Conservation (phyloP, 2,113 vertebrate species). For the Labeo catla region DNA sequence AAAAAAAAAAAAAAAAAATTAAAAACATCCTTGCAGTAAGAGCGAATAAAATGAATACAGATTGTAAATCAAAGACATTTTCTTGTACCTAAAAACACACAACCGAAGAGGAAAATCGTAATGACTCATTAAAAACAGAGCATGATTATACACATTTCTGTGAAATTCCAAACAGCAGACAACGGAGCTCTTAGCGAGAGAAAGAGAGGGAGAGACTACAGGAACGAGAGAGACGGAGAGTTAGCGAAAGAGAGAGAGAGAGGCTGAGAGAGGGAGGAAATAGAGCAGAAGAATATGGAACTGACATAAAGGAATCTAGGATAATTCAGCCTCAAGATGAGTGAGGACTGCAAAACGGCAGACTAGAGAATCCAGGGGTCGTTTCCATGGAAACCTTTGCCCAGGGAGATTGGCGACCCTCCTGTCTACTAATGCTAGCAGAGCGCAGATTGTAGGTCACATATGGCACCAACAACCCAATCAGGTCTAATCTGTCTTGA, state of each 20-base stretch:
- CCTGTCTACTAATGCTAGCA: constrained; percentile 61
- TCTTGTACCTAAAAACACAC: background rate
- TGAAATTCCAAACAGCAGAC: background rate
- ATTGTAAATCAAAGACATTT: background rate
- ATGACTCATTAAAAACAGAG: constrained; percentile 48
- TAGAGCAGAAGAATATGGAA: constrained; percentile 80
- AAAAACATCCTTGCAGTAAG: background rate
- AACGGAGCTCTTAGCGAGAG: constrained; percentile 37
- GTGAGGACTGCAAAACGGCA: constrained; percentile 72
- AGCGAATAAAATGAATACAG: background rate
- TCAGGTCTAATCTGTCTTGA: constrained; percentile 75
- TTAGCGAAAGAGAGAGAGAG: background rate
- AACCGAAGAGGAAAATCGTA: constrained; percentile 14
- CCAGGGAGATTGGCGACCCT: constrained; percentile 67
- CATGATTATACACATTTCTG: constrained; percentile 34
- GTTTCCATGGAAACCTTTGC: constrained; percentile 81
- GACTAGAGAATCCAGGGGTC: constrained; percentile 72
- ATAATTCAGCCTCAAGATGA: constrained; percentile 73
- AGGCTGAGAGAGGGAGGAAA: constrained; percentile 65
- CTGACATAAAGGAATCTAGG: constrained; percentile 76
- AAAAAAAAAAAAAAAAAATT: background rate
- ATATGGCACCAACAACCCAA: constrained; percentile 71
- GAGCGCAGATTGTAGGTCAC: constrained; percentile 78
- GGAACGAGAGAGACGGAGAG: constrained; percentile 12
- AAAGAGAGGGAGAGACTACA: constrained; percentile 7